Evolutionary conservation across 1,140 invertebrate species (phyloP), one percentile per base, ranked within the genome.

Genomic region (Neelides sp.): DNA sequence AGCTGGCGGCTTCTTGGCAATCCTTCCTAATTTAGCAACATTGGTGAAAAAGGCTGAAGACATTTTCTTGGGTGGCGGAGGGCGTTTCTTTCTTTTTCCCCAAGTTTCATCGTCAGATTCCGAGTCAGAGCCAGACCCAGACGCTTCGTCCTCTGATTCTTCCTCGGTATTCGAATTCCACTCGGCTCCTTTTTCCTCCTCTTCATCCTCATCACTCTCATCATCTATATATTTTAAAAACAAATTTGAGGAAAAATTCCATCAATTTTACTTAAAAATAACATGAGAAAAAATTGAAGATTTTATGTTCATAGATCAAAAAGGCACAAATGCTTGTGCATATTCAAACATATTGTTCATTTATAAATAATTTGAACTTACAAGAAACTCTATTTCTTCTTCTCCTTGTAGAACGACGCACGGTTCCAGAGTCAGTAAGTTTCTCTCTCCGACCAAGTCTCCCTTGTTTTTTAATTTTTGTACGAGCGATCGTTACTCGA

Each of bases 61-160:
- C 2, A 39, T 20, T 37, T 45, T 50, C 8, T 22, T 4, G 1
- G 42, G 41, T 1, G 26, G 26, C 24, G 24, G 17, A 22, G 54
- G 54, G 19, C 52, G 53, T 28, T 60, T 60, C 39, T 57, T 60
- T 36, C 45, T 34, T 66, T 67, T 24, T 24, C 73, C 69, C 75
- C 75, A 77, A 0, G 75, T 76, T 43, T 69, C 68, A 50, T 78
- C 77, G 56, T 74, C 75, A 15, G 75, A 74, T 57, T 76, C 75
- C 19, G 71, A 73, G 27, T 75, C 73, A 0, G 73, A 72, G 71
- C 72, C 17, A 71, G 69, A 22, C 15, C 19, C 48, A 10, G 36
- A 35, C 22, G 45, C 54, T 32, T 72, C 71, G 48, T 70, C 71
- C 8, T 75, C 78, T n/a, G 78, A 75, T 39, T 59, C 59, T 49